phyloP scores from a whole-genome alignment of 2,113 vertebrate species.

The Nestor notabilis region DNA sequence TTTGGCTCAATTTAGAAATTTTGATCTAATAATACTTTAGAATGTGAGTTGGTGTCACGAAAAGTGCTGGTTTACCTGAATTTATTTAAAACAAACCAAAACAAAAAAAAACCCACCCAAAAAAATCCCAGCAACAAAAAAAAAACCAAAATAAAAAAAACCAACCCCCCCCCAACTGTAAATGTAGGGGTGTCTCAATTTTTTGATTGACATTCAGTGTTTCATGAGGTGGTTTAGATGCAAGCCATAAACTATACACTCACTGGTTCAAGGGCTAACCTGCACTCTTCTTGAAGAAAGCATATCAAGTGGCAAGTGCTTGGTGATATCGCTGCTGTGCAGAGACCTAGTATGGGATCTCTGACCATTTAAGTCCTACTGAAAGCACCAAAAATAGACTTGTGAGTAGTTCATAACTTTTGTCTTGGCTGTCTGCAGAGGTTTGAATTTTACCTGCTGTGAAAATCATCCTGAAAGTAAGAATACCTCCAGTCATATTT shows the following conservation, averaged over 20 bases:
- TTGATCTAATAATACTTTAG: not conserved
- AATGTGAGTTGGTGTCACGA: not conserved
- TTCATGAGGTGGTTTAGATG: not conserved
- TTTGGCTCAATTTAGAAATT: not conserved
- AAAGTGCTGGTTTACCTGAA: not conserved
- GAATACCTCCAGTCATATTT: not conserved
- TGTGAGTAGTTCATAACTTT: not conserved
- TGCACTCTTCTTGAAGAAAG: not conserved
- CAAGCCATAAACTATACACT: not conserved
- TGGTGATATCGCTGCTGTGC: not conserved
- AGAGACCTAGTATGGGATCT: not conserved
- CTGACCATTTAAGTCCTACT: not conserved
- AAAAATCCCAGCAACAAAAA: too few relatives aligned
- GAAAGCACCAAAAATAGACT: slow-evolving; percentile 16
- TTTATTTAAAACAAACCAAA: not conserved
- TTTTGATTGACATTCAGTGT: not conserved
- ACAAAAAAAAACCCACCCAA: too few relatives aligned
- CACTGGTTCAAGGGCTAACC: not conserved
- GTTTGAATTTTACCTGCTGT: not conserved
- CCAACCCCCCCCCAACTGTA: rapidly evolving
- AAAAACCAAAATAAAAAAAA: too few relatives aligned
- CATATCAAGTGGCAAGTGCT: not conserved
- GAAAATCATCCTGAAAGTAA: not conserved
- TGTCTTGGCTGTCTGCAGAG: not conserved
- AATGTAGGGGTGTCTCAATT: rapidly evolving